Evolutionary conservation across 1,140 invertebrate species (phyloP).

Genomic region (Ridgeia piscesae): DNA sequence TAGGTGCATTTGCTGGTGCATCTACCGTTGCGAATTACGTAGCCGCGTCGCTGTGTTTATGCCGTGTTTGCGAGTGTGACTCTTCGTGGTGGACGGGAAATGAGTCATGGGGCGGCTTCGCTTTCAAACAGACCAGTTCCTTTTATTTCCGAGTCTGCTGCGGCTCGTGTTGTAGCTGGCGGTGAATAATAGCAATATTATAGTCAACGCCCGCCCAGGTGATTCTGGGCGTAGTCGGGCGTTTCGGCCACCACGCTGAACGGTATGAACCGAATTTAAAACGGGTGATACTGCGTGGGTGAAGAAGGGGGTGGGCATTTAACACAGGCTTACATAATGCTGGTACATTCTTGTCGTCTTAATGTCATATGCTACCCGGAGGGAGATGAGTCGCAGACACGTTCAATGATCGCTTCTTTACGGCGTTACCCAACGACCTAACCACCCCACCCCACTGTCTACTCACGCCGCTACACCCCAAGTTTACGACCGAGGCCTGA

Average conservation of each 20-base stretch:
- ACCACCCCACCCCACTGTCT: not conserved
- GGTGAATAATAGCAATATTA: too few species aligned
- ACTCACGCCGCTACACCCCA: not conserved
- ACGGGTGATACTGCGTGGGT: too few species aligned
- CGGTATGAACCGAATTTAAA: not conserved
- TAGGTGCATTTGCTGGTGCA: not conserved
- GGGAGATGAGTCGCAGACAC: not conserved
- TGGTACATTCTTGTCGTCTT: not conserved
- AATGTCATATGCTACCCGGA: not conserved
- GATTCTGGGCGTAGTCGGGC: not conserved
- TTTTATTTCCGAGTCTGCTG: not conserved
- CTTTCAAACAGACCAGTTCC: not conserved
- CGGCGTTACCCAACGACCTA: not conserved
- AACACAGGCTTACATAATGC: not conserved
- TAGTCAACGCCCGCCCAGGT: not conserved
- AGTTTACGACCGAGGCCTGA: not conserved
- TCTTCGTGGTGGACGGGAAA: not conserved
- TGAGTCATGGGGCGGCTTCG: not conserved
- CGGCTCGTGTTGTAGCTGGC: not conserved
- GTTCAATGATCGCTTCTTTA: not conserved
- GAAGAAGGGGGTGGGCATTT: not conserved
- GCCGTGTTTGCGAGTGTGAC: not conserved
- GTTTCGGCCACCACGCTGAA: not conserved
- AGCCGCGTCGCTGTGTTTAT: not conserved
- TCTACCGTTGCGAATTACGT: not conserved